phyloP scores from a whole-genome alignment of 2,113 vertebrate species.

The Empidonax traillii region DNA sequence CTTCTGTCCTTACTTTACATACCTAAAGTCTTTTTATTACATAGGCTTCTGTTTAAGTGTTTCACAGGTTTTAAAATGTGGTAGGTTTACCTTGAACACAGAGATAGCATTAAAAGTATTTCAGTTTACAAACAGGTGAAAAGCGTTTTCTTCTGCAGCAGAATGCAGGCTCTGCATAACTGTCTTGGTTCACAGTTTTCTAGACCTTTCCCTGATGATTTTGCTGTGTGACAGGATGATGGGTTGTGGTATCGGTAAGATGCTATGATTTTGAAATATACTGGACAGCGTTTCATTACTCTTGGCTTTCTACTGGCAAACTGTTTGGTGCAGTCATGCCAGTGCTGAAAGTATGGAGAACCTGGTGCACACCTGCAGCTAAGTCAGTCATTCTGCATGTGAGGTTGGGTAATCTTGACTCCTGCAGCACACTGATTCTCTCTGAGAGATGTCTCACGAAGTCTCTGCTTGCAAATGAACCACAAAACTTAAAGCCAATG shows the following conservation, averaged over 20 bases:
- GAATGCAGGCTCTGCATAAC: not conserved
- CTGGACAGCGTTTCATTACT: not conserved
- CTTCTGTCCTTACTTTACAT: not conserved
- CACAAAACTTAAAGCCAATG: not conserved
- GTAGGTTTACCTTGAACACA: not conserved
- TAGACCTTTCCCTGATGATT: not conserved
- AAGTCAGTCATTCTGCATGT: not conserved
- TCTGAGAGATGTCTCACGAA: not conserved
- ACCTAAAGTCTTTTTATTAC: not conserved
- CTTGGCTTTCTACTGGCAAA: not conserved
- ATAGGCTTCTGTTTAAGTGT: not conserved
- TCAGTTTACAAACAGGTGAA: not conserved
- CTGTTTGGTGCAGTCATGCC: not conserved
- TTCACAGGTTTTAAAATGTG: not conserved
- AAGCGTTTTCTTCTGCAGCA: not conserved
- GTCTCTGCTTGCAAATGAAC: not conserved
- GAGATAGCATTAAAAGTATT: not conserved
- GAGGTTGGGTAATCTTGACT: not conserved
- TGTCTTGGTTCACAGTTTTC: not conserved
- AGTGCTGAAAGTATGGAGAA: not conserved
- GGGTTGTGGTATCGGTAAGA: not conserved
- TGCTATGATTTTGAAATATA: not conserved
- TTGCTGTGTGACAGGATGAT: not conserved
- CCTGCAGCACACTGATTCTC: not conserved
- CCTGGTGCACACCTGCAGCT: not conserved